Conservation (phyloP, 2,888 invertebrate genomes). For the Acanthosepion esculentum region DNA sequence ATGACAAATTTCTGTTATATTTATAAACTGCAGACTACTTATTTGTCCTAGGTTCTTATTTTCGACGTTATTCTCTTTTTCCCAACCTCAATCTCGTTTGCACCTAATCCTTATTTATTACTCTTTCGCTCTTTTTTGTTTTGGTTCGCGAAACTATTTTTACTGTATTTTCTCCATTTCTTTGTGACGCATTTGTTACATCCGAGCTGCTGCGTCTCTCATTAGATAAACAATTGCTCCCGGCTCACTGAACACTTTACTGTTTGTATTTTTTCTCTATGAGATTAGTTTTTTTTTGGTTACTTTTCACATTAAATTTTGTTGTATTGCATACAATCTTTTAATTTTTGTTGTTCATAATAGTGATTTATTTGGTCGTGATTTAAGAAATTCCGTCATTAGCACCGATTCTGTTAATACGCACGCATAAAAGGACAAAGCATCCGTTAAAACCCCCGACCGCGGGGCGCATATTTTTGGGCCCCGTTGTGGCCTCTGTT, state of each 20-base stretch:
- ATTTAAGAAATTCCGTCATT: background rate
- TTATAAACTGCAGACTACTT: background rate
- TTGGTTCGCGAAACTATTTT: background rate
- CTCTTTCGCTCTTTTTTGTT: background rate
- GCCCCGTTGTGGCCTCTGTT: too few relatives aligned
- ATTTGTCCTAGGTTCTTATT: background rate
- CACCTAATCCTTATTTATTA: background rate
- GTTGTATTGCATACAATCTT: background rate
- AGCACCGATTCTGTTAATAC: background rate
- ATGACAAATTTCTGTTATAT: background rate
- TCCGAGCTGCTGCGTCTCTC: background rate
- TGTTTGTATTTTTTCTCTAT: background rate
- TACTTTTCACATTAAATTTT: background rate
- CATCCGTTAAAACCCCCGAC: too few relatives aligned
- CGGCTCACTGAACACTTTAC: background rate
- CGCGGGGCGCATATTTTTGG: background rate
- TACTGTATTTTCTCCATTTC: background rate
- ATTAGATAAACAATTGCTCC: background rate
- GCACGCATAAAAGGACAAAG: background rate
- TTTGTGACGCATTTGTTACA: background rate
- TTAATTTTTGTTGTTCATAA: background rate
- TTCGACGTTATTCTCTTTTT: background rate
- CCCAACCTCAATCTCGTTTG: background rate
- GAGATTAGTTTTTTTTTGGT: background rate
- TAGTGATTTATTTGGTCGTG: background rate